Conservation (phyloP, 2,797 vertebrate species). For the Oryzias sinensis region DNA sequence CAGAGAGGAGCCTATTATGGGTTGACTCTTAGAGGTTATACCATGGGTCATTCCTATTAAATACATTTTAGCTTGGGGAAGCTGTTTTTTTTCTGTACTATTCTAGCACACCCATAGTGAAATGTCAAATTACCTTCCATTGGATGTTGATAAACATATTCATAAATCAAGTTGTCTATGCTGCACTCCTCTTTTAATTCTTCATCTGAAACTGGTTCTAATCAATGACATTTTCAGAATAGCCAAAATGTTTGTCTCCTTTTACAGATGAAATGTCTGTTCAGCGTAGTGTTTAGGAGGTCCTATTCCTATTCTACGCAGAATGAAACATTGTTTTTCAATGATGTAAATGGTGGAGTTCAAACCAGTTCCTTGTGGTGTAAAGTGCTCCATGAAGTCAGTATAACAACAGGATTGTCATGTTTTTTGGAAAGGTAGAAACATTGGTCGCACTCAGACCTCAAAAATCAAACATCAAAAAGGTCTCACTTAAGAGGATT, state of each 20-base stretch:
- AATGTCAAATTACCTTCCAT: conserved; percentile 11
- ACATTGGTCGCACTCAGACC: conserved; percentile 4
- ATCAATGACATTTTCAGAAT: too few species aligned
- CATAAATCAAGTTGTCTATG: conserved; percentile 3
- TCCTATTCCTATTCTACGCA: too few species aligned
- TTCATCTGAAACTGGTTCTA: conserved; percentile 1
- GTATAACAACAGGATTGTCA: not conserved
- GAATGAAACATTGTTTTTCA: too few species aligned
- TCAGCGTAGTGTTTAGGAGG: too few species aligned
- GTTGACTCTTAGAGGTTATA: conserved; percentile 26
- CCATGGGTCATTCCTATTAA: not conserved
- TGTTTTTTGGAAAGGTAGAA: conserved; percentile 1
- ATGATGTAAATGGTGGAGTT: not conserved
- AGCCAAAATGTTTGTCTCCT: too few species aligned
- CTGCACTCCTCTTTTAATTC: conserved; percentile 3
- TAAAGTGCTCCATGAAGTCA: not conserved
- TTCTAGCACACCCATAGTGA: not conserved
- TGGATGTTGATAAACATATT: conserved; percentile 7
- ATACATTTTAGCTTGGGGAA: conserved; percentile 1
- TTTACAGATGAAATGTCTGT: too few species aligned
- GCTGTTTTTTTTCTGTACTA: not conserved
- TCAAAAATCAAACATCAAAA: conserved; percentile 2
- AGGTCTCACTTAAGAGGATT: conserved; percentile 2
- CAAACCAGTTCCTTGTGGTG: not conserved
- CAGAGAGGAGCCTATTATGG: conserved; percentile 28